Percentiles rank a stretch among this genome's conserved stretches.
Evolutionary conservation across 1,140 invertebrate species (phyloP).

Genomic region (Lasioglossum baleicum): DNA sequence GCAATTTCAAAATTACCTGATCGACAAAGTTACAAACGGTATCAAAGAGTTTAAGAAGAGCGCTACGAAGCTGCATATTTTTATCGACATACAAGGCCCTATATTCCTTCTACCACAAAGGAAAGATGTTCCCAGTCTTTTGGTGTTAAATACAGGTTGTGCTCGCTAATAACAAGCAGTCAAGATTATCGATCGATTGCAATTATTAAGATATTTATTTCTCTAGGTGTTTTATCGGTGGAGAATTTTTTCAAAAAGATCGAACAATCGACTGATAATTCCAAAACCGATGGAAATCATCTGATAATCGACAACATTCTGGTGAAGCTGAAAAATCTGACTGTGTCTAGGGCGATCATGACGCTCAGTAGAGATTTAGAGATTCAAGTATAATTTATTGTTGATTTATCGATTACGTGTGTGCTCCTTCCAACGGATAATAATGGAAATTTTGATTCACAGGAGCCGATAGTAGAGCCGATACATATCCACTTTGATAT

Average conservation of each 20-base stretch:
- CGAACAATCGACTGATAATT: constrained; percentile 64
- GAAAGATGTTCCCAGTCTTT: constrained; percentile 88
- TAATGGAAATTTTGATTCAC: constrained; percentile 26
- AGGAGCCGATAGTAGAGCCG: constrained; percentile 89
- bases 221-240: constrained; percentile 85
- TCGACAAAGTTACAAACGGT: constrained; percentile 65
- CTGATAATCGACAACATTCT: constrained; percentile 85
- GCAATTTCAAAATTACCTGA: constrained; percentile 53
- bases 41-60: constrained; percentile 81
- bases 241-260: constrained; percentile 90
- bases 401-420: neutral
- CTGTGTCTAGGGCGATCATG: constrained; percentile 87
- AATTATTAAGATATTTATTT: constrained; percentile 37
- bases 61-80: constrained; percentile 84
- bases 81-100: constrained; percentile 87
- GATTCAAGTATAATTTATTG: constrained; percentile 81
- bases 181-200: neutral
- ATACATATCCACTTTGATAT: constrained; percentile 86
- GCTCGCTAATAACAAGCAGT: neutral
- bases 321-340: constrained; percentile 84
- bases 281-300: constrained; percentile 47
- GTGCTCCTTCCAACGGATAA: neutral
- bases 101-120: constrained; percentile 89
- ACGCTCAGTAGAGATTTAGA: constrained; percentile 85
- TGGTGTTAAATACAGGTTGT: constrained; percentile 87